Percentiles rank a stretch among this genome's conserved stretches.
These are phyloP conservation scores for Catharus bicknelli DNA, from an alignment of 2,113 vertebrate genomes.

Conservation along the genomic window DNA sequence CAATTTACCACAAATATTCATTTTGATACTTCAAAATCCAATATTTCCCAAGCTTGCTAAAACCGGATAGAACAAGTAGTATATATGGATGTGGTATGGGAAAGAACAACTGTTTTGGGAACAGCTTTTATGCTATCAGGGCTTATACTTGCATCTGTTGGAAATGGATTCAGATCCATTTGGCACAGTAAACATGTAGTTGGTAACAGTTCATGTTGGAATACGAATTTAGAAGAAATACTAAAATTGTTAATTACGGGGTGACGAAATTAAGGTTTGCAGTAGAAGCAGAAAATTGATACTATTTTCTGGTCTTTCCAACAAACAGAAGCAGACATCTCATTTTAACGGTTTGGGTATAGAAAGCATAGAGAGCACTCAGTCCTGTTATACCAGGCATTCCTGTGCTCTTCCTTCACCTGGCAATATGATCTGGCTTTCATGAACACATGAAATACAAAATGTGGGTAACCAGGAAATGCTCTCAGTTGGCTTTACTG, in stretches of 20 bases:
- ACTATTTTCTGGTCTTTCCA: background rate
- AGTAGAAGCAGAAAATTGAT: background rate
- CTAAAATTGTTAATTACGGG: background rate
- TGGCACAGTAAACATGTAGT: background rate
- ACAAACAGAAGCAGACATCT: background rate
- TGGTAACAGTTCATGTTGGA: background rate
- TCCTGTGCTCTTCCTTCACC: background rate
- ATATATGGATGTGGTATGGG: background rate
- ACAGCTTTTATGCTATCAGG: background rate
- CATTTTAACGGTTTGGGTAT: background rate
- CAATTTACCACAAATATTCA: background rate
- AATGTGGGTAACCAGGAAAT: background rate
- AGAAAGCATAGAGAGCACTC: background rate
- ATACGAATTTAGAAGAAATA: conserved; percentile 16
- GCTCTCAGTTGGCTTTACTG: background rate
- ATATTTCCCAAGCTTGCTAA: background rate
- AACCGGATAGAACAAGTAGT: background rate
- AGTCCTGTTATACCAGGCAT: background rate
- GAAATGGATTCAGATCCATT: conserved; percentile 9
- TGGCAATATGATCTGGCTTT: background rate
- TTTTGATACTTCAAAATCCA: background rate
- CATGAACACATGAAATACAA: background rate
- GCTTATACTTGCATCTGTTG: conserved; percentile 49
- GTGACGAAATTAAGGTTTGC: background rate
- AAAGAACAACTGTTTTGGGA: conserved; percentile 5